Base-by-base conservation (phyloP, 1,140 invertebrate species). In the Aphidius ervi region DNA sequence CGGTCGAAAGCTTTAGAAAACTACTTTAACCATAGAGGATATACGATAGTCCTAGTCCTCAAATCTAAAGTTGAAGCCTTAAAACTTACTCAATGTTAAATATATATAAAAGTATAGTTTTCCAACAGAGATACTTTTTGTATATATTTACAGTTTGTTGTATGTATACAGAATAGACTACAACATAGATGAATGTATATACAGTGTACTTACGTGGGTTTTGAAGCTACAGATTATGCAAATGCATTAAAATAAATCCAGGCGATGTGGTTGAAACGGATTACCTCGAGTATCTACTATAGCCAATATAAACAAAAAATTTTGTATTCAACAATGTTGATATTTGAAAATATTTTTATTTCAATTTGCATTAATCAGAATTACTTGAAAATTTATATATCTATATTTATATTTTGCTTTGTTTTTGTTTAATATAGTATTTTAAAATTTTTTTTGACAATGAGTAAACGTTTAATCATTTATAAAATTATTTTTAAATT, bases 171-270 rank as follows among this genome's bases (percentile, higher is more conserved):
- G 16, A 20, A 41, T 31, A 54, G 43, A 23, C 56, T 37, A 50
- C 16, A 16, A 16, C 16, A 16, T 16, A 16, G 16, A 16, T 16
- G 16, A 16, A 16, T 16, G 16, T 16, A 16, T 16, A 16, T 16
- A 16, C 45, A 48, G 10, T 53, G 49, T 56, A 63, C 59, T 56
- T 59, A 59, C 16, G 41, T 49, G 43, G 56, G 37, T 52, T 52
- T 9, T 37, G 23, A 31, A 31, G 23, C 45, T 50, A 50, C 53
- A 65, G 63, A 62, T 65, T 65, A 65, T 65, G 63, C 59, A 65
- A 62, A 65, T 65, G 63, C 63, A 65, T 65, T 65, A 62, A 55
- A 49, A 56, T 62, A 58, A 61, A 62, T 59, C 50, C 59, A 65
- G 52, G 59, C 62, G 63, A 65, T 62, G 63, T 55, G 63, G 60